phyloP scores from a whole-genome alignment of 2,888 invertebrate species.

The Ichneumoninae sp. region DNA sequence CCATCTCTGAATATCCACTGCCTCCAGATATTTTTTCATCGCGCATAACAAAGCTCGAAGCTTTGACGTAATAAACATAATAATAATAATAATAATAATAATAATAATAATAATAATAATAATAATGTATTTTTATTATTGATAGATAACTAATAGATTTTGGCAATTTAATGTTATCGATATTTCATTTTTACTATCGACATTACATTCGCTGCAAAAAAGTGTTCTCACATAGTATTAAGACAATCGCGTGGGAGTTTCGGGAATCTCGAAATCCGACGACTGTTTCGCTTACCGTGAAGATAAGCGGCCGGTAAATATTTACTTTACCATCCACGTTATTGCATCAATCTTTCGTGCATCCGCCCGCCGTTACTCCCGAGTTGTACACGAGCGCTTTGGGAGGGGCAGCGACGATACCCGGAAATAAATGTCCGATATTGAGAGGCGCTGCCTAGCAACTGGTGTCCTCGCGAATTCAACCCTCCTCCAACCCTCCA shows the following conservation, averaged over 20 bases:
- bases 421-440: conserved; percentile 72
- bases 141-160: background rate
- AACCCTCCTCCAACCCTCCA: conserved; percentile 63
- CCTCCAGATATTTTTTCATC: background rate
- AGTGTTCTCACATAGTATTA: no score
- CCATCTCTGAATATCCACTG: background rate
- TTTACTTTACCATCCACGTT: no score
- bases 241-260: no score
- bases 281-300: no score
- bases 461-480: conserved; percentile 81
- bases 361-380: background rate
- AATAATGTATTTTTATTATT: background rate
- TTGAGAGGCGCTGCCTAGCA: conserved; percentile 83
- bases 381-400: background rate
- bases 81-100: background rate
- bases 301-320: background rate
- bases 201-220: no score
- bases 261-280: background rate
- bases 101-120: background rate
- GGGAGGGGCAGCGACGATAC: background rate
- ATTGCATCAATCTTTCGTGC: background rate
- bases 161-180: no score
- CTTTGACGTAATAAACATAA: background rate
- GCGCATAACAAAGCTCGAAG: no score
- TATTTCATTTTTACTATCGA: no score